Conservation (phyloP, 2,888 invertebrate genomes). For the Coelopa pilipes region DNA sequence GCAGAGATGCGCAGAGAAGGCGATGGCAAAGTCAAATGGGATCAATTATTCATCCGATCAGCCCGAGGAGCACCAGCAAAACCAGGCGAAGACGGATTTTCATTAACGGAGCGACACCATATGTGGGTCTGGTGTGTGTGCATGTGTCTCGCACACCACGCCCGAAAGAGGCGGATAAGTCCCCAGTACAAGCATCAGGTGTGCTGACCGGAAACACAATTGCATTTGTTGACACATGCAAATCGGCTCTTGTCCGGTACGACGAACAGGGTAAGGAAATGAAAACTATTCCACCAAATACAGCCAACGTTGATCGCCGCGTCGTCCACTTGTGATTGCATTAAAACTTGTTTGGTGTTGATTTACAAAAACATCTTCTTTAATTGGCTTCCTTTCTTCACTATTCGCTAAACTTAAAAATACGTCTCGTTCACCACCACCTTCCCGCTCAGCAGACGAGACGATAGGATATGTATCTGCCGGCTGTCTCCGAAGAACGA, state of each 20-base stretch:
- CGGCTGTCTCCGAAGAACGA: conserved; percentile 96
- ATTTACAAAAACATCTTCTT: no score
- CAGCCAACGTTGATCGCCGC: no score
- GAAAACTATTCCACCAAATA: no score
- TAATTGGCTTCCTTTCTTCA: not conserved
- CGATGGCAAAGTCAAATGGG: no score
- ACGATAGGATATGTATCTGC: conserved; percentile 97
- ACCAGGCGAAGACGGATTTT: no score
- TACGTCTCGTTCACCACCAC: not conserved
- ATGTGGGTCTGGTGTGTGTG: not conserved
- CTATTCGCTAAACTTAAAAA: conserved; percentile 1
- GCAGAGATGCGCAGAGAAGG: no score
- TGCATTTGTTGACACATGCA: conserved; percentile 2
- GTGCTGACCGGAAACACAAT: conserved; percentile 14
- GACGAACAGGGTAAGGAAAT: not conserved
- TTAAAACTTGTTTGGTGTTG: not conserved
- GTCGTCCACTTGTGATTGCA: not conserved
- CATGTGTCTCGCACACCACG: no score
- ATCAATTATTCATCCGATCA: no score
- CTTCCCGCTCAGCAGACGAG: conserved; percentile 80
- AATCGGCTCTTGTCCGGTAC: not conserved
- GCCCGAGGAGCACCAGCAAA: no score
- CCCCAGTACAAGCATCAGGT: no score
- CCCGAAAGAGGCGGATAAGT: not conserved
- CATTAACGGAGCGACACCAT: not conserved